Evolutionary conservation across 2,113 vertebrate species (phyloP), one percentile per base, ranked within the genome.

Genomic region (Acrocephalus arundinaceus): DNA sequence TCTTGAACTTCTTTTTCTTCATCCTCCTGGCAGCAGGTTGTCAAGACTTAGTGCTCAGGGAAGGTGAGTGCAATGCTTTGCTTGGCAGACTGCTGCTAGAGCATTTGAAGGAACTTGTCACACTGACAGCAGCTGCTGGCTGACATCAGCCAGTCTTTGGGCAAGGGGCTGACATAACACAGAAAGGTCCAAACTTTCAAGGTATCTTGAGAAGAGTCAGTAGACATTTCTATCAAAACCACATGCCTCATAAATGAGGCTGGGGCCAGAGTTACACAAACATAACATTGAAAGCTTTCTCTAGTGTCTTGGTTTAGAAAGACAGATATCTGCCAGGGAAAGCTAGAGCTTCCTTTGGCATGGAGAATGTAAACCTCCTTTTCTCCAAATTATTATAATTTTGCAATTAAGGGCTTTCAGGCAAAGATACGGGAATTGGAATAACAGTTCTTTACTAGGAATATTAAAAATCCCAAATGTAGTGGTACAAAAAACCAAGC

Each of bases 71-170:
- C 11, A 2, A 8, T 49, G 35, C 55, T 67, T 37, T 80, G 46
- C 43, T 79, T 68, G 21, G 16, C 52, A 68, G 22, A 35, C 55
- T 71, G 72, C 61, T 67, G 33, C n/a, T 74, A 6, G 33, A 35
- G 6, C 2, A 0, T 46, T 78, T 0, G 0, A 19, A 8, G 14
- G 49, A 76, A 7, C 41, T 48, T 90, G 39, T 45, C 54, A n/a
- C n/a, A 13, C 24, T 57, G 37, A 27, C 72, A 41, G 70, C 61
- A 72, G 27, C 55, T 87, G 73, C 58, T 82, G 59, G 3, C 37
- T 88, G 62, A 73, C 23, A 30, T 62, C 28, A 48, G 15, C 45
- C 41, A 73, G 22, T 48, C 25, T 75, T 79, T 43, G 43, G 30
- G 22, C 27, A 58, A 46, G 24, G 41, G 25, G 4, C 67, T 79